These are phyloP conservation scores for Sebastes minor DNA, from an alignment of 2,797 vertebrate genomes.

Conservation along the genomic window DNA sequence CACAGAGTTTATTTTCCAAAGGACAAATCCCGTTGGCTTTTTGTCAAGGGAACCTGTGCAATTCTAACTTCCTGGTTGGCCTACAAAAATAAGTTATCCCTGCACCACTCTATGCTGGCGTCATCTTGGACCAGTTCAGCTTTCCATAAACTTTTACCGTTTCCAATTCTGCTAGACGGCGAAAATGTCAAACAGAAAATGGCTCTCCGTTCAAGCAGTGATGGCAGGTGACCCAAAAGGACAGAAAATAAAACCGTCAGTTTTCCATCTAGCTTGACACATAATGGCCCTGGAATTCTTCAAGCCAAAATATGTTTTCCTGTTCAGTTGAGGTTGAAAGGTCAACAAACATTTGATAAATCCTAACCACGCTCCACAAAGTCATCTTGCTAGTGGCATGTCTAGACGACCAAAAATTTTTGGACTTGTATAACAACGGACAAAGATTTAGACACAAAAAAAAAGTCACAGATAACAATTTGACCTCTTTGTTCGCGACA, in stretches of 20 bases:
- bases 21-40: neutral
- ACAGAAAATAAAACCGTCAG: slow-evolving; percentile 35
- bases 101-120: neutral
- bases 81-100: neutral
- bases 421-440: slow-evolving; percentile 14
- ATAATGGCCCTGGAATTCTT: slow-evolving; percentile 28
- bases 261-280: slow-evolving; percentile 40
- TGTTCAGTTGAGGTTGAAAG: slow-evolving; percentile 52
- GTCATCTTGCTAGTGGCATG: neutral
- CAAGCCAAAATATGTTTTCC: slow-evolving; percentile 24
- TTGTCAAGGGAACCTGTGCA: too few species aligned
- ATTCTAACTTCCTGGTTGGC: too few species aligned
- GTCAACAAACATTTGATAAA: slow-evolving; percentile 43
- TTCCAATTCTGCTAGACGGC: slow-evolving; percentile 39
- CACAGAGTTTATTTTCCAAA: neutral
- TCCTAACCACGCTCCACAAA: slow-evolving; percentile 3
- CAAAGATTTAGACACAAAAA: slow-evolving; percentile 25
- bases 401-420: slow-evolving; percentile 3
- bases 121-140: slow-evolving; percentile 37
- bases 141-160: slow-evolving; percentile 56
- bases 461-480: slow-evolving; percentile 21
- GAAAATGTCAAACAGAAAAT: slow-evolving; percentile 65
- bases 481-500: slow-evolving; percentile 33
- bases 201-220: slow-evolving; percentile 27
- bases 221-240: slow-evolving; percentile 51